Evolutionary conservation across 2,888 invertebrate species (phyloP), one percentile per base, ranked within the genome.

Genomic region (Tigriopus californicus): DNA sequence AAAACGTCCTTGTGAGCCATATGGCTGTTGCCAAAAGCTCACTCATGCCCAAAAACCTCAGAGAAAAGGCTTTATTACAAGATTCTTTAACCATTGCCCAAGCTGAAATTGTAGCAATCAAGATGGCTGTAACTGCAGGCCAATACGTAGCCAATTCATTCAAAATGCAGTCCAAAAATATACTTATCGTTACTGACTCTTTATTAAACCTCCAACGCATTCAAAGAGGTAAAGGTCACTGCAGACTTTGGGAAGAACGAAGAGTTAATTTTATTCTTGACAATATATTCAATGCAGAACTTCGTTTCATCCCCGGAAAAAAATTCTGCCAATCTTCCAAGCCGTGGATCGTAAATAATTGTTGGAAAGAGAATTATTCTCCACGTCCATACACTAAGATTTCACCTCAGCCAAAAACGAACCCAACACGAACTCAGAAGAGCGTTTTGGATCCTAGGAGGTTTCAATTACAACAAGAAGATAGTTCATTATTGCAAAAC

Each of bases 201-300:
- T 13, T 51, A 51, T 22, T 51, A 13, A 51, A 51, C 51, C 51
- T 51, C 15, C 51, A 18, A 51, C 18, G 51, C 8, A 51, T 51
- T 6, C 51, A 51, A n/a, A 51, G 51, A 22, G 51, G 51, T 22
- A 51, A 51, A 51, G 51, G 51, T 22, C 51, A 51, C 15, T 51
- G 51, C 22, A 51, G 15, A 51, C 3, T 13, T 8, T 51, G 51
- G 51, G 51, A 51, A 51, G 51, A 51, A 51, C n/a, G 51, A 22
- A 20, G 51, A n/a, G 24, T 51, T 22, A 8, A 22, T 8, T 22
- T 22, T 22, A 51, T 51, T 5, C 4, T 51, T 15, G 51, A 51
- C 15, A 51, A 51, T 6, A 5, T 51, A 8, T 24, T 22, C 22
- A 24, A 51, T n/a, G 4, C 15, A 4, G 3, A 3, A 15, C 15